phyloP scores from a whole-genome alignment of 2,113 vertebrate species.

The Tychaedon coryphoeus region DNA sequence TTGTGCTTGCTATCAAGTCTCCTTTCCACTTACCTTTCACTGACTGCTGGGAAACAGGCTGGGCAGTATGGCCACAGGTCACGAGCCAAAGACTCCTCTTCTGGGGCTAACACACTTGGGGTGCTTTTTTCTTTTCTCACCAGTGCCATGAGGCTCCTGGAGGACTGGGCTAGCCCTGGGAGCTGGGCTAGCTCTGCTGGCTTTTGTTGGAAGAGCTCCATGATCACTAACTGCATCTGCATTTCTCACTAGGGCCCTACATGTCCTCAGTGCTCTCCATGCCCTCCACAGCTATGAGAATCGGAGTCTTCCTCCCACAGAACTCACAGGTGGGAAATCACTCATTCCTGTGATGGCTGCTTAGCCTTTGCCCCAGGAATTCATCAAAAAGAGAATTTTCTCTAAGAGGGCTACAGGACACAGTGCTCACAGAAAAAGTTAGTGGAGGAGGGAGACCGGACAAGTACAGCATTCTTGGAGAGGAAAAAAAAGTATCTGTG shows the following conservation, averaged over 20 bases:
- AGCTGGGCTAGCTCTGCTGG: background rate
- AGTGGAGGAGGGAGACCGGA: background rate
- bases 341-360: background rate
- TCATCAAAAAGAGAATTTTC: background rate
- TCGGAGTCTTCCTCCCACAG: background rate
- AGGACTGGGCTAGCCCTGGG: background rate
- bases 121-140: background rate
- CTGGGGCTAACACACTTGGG: background rate
- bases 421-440: background rate
- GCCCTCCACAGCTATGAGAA: background rate
- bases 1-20: background rate
- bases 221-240: background rate
- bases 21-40: slow-evolving; percentile 4
- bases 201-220: background rate
- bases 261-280: background rate
- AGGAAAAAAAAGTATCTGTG: background rate
- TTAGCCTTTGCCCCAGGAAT: background rate
- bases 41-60: background rate
- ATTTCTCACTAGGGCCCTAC: background rate
- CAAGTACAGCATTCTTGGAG: background rate
- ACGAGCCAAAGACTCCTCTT: background rate
- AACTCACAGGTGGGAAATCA: background rate
- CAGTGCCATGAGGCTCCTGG: fast-evolving
- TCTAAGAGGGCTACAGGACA: background rate
- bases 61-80: background rate